phyloP scores from a whole-genome alignment of 1,140 invertebrate genomes.

The Dryas iulia region DNA sequence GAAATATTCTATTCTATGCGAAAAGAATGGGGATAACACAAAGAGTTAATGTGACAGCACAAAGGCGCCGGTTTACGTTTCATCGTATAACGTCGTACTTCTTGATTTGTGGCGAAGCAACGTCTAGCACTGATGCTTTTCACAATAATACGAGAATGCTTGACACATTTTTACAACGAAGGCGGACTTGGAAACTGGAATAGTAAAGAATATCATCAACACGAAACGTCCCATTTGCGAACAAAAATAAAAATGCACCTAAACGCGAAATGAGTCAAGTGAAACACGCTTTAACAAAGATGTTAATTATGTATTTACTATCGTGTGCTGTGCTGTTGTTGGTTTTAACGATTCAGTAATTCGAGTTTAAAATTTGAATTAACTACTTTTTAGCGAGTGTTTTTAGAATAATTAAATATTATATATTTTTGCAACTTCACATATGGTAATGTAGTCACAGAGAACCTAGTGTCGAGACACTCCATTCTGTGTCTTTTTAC shows the following conservation, averaged over 20 bases:
- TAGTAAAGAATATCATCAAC: constrained; percentile 30
- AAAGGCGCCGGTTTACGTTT: constrained; percentile 48
- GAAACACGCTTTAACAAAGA: constrained; percentile 8
- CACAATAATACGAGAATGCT: constrained; percentile 45
- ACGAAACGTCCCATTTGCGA: constrained; percentile 30
- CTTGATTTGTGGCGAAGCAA: constrained; percentile 55
- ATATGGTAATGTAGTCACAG: no score
- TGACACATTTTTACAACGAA: constrained; percentile 49
- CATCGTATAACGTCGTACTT: constrained; percentile 41
- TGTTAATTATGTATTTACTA: background rate
- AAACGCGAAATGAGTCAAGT: constrained; percentile 21
- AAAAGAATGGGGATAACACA: constrained; percentile 43
- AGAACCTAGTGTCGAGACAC: no score
- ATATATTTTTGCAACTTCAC: no score
- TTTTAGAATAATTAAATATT: no score
- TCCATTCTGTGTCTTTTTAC: no score
- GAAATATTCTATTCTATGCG: constrained; percentile 33
- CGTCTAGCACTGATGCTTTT: constrained; percentile 44
- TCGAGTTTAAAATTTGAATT: no score
- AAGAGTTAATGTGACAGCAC: constrained; percentile 54
- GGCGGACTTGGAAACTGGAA: constrained; percentile 30
- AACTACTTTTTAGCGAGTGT: no score
- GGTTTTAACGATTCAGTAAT: no score
- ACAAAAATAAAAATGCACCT: constrained; percentile 26
- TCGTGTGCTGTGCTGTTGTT: background rate